Conservation (phyloP, 2,797 vertebrate species). For the Echeneis naucrates region DNA sequence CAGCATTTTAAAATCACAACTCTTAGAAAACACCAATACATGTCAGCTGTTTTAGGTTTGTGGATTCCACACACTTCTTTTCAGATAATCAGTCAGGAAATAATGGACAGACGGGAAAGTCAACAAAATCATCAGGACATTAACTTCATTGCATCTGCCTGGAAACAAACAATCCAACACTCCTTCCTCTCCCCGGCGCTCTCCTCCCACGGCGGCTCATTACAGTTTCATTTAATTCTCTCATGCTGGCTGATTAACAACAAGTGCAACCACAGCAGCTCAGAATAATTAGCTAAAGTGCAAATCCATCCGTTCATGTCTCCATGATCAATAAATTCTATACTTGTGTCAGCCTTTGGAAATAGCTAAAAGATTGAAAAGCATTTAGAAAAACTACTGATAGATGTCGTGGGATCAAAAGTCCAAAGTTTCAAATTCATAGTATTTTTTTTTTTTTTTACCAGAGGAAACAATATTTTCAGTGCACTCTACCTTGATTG, state of each 20-base stretch:
- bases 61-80: background rate
- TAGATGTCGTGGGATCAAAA: background rate
- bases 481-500: no score
- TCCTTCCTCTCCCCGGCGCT: background rate
- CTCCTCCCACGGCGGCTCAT: background rate
- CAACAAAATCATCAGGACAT: background rate
- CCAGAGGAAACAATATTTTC: no score
- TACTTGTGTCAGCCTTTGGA: background rate
- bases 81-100: background rate
- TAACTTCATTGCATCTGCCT: background rate
- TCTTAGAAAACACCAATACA: background rate
- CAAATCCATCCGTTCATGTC: constrained; percentile 65
- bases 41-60: constrained; percentile 3
- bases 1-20: background rate
- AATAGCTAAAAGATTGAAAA: background rate
- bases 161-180: background rate
- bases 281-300: constrained; percentile 74
- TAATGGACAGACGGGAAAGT: background rate
- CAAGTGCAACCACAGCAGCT: constrained; percentile 25
- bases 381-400: constrained; percentile 13
- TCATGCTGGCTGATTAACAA: constrained; percentile 12
- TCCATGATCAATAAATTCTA: constrained; percentile 50
- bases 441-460: background rate
- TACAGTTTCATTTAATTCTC: constrained; percentile 6
- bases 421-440: background rate